Base-by-base conservation (phyloP, 2,113 vertebrate species). In the Anhinga anhinga region DNA sequence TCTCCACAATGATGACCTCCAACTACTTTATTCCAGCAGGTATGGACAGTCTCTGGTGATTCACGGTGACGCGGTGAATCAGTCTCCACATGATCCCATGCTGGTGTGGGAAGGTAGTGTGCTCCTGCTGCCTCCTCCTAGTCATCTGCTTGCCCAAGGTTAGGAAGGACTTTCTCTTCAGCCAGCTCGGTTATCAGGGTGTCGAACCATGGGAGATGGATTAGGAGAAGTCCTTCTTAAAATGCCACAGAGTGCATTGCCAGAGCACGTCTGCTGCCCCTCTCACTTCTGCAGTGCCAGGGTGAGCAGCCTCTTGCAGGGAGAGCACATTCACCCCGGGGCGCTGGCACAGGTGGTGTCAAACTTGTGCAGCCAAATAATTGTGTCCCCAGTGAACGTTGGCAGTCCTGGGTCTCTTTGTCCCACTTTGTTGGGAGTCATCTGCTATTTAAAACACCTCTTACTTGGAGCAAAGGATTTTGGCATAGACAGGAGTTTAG, bases 291-390 rank as follows among this genome's bases (percentile, higher is more conserved):
- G 55, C 42, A 9, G 23, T 14, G 59, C 13, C 3, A 4, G 16
- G 30, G 36, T 0, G 7, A 78, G 53, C 53, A 44, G 3, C 20
- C 21, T 50, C 1, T 2, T 5, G 1, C 10, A 56, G 5, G 32
- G 30, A 67, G 74, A 47, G 5, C 16, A 49, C 11, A 4, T 44
- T 85, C 59, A 52, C 22, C 42, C 50, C 8, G 2, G 59, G 22
- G 15, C 2, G 3, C 50, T 14, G 55, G n/a, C 42, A 19, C 0
- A 2, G 29, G 52, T 3, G 11, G 22, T 29, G 0, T 23, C 0
- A 0, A 36, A 58, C 30, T 61, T 1, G 1, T 2, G 3, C 14
- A 58, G 29, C 27, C 45, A 65, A 55, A 32, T 42, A 27, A 40
- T 16, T 26, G 18, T 53, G 25, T 55, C 22, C 16, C 9, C 9